Evolutionary conservation across 2,888 invertebrate species (phyloP).

Genomic region (Bellardia bayeri): DNA sequence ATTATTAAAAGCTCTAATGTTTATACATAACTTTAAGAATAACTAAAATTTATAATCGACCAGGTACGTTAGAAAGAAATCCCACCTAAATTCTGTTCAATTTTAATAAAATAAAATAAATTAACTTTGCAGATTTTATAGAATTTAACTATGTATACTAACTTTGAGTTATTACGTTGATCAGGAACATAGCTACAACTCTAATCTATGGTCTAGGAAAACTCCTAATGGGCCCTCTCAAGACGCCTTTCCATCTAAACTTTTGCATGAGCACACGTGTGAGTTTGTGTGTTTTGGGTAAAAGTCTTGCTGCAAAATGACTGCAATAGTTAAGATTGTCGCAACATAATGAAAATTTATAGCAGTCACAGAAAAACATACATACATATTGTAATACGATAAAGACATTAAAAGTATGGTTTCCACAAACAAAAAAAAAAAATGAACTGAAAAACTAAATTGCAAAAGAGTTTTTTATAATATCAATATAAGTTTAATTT

Average conservation of each 20-base stretch:
- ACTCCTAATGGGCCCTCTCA: background rate
- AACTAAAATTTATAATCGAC: no score
- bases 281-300: slow-evolving; percentile 6
- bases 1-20: no score
- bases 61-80: no score
- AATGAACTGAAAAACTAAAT: background rate
- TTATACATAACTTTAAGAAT: no score
- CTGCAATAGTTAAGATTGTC: slow-evolving; percentile 71
- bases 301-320: slow-evolving; percentile 40
- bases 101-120: no score
- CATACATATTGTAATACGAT: slow-evolving; percentile 59
- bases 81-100: no score
- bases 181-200: no score
- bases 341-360: slow-evolving; percentile 73
- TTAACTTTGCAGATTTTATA: no score
- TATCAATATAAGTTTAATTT: slow-evolving; percentile 38
- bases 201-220: background rate
- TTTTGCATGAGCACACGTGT: background rate
- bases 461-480: slow-evolving; percentile 3
- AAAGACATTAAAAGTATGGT: slow-evolving; percentile 55
- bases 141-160: no score
- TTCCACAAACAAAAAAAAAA: background rate
- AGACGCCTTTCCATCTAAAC: background rate
- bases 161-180: no score
- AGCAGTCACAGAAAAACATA: slow-evolving; percentile 57